Percentiles rank a stretch among this genome's conserved stretches.
Conservation (phyloP, 2,797 vertebrate genomes). For the Vultur gryphus region DNA sequence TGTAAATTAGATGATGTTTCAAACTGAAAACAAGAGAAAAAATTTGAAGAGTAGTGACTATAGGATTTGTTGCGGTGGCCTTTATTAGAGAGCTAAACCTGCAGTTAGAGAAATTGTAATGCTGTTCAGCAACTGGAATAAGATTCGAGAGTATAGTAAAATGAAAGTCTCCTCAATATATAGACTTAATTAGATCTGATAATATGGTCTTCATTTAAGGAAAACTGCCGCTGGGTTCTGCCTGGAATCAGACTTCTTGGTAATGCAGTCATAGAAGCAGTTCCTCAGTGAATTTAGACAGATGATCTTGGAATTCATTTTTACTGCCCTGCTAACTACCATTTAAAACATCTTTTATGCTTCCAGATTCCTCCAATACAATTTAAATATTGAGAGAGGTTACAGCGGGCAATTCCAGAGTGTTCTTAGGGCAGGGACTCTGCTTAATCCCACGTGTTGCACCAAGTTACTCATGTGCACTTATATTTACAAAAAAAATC, state of each 20-base stretch:
- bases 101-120: not conserved
- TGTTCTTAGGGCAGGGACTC: not conserved
- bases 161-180: not conserved
- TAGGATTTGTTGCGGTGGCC: not conserved
- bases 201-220: not conserved
- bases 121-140: not conserved
- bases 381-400: not conserved
- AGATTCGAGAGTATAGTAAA: not conserved
- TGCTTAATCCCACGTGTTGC: not conserved
- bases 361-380: not conserved
- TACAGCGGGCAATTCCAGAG: not conserved
- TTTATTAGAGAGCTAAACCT: not conserved
- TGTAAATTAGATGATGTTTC: not conserved
- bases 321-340: conserved; percentile 1
- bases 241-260: not conserved
- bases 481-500: not conserved
- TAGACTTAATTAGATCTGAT: not conserved
- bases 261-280: not conserved
- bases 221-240: not conserved
- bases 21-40: not conserved
- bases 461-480: not conserved
- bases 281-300: not conserved
- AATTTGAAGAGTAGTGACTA: not conserved
- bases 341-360: not conserved
- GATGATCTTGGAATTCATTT: not conserved